These are phyloP conservation scores for Celastrina argiolus DNA, from an alignment of 2,888 invertebrate species.

Conservation along the genomic window DNA sequence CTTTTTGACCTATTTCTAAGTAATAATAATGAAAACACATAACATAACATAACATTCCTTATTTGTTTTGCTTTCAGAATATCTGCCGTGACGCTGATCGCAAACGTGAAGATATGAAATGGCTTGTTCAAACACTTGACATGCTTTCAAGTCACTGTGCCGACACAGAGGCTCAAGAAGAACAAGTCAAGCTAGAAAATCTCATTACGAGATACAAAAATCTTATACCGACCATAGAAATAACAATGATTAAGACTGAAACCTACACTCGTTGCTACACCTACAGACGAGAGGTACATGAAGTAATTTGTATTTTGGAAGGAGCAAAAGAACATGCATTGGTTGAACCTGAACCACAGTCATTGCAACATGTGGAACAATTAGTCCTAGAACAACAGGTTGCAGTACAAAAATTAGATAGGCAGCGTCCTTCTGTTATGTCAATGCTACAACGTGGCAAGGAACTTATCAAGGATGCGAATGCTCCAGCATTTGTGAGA, in stretches of 20 bases:
- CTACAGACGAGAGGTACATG: slow-evolving; percentile 91
- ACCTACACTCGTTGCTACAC: slow-evolving; percentile 95
- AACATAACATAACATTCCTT: slow-evolving; percentile 7
- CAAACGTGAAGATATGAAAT: slow-evolving; percentile 95
- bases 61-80: slow-evolving; percentile 77
- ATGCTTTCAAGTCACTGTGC: slow-evolving; percentile 89
- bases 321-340: slow-evolving; percentile 86
- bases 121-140: slow-evolving; percentile 94
- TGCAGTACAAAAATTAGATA: slow-evolving; percentile 88
- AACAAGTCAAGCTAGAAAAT: slow-evolving; percentile 89
- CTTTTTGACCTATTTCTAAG: too few relatives aligned
- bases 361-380: slow-evolving; percentile 84
- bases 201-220: slow-evolving; percentile 93
- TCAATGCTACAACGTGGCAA: slow-evolving; percentile 94
- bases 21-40: background rate
- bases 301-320: slow-evolving; percentile 87
- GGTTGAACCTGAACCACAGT: slow-evolving; percentile 82
- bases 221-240: slow-evolving; percentile 93
- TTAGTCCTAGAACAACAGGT: slow-evolving; percentile 89
- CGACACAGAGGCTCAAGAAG: slow-evolving; percentile 86
- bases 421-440: slow-evolving; percentile 90
- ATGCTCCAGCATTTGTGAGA: slow-evolving; percentile 91
- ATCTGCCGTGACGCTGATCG: slow-evolving; percentile 94
- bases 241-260: slow-evolving; percentile 95
- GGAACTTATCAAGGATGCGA: slow-evolving; percentile 89